phyloP scores from a whole-genome alignment of 2,113 vertebrate genomes.

The Phalacrocorax aristotelis region DNA sequence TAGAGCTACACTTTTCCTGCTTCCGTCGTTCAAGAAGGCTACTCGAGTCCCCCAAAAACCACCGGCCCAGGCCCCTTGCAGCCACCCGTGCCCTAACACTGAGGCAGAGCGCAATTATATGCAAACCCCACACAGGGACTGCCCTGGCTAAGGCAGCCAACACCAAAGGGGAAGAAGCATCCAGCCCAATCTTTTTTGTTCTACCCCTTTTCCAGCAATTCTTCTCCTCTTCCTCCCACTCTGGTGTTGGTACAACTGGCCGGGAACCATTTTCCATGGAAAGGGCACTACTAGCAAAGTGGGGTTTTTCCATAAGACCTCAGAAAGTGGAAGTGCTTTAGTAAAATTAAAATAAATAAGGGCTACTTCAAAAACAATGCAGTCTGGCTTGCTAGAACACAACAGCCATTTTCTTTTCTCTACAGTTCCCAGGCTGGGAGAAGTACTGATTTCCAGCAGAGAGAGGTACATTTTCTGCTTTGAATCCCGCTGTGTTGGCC shows the following conservation, averaged over 20 bases:
- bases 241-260: background rate
- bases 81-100: fast-evolving
- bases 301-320: background rate
- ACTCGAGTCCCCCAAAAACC: fast-evolving
- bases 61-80: background rate
- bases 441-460: background rate
- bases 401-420: background rate
- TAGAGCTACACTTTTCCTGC: background rate
- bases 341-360: background rate
- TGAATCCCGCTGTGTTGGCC: background rate
- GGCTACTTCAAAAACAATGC: background rate
- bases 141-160: background rate
- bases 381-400: background rate
- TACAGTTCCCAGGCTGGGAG: background rate
- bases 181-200: background rate
- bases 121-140: background rate
- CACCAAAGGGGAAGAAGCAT: background rate
- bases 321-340: background rate
- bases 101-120: background rate
- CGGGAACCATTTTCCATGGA: background rate
- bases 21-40: background rate
- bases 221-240: background rate
- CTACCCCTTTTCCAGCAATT: background rate
- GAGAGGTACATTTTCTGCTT: background rate
- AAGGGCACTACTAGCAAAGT: background rate